Evolutionary conservation across 2,888 invertebrate species (phyloP).

Genomic region (Polydesmus complanatus): DNA sequence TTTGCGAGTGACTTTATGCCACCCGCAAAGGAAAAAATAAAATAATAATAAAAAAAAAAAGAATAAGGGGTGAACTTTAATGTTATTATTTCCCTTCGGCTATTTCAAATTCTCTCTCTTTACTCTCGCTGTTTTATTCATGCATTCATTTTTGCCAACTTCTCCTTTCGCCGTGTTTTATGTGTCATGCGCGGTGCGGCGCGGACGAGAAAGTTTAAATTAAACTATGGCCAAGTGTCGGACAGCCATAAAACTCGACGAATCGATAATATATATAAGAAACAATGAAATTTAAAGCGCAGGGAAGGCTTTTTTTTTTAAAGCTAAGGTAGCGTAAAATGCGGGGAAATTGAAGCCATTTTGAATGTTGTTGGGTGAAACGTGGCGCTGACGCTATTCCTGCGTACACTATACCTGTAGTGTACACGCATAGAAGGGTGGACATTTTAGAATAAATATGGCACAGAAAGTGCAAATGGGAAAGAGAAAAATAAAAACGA

Average conservation of each 20-base stretch:
- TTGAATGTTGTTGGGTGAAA: too few relatives aligned
- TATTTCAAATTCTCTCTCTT: neutral
- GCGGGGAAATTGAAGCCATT: neutral
- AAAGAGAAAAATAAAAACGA: neutral
- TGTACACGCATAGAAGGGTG: neutral
- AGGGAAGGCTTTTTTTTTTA: neutral
- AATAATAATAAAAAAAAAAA: too few relatives aligned
- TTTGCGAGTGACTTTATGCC: too few relatives aligned
- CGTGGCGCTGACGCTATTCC: too few relatives aligned
- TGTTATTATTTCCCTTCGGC: neutral
- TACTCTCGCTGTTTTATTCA: neutral
- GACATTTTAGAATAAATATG: neutral
- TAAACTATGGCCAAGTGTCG: neutral
- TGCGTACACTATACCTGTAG: too few relatives aligned
- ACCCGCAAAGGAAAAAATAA: too few relatives aligned
- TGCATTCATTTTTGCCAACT: neutral
- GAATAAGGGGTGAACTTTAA: too few relatives aligned
- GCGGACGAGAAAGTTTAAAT: neutral
- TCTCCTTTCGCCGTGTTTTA: neutral
- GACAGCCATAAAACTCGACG: neutral
- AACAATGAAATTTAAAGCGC: neutral
- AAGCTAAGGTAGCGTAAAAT: neutral
- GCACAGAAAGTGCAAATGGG: neutral
- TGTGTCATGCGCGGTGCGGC: neutral
- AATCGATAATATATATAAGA: neutral